Percentiles rank a stretch among this genome's conserved stretches.
These are phyloP conservation scores for Zootermopsis nevadensis DNA, from an alignment of 2,888 invertebrate genomes.

Conservation along the genomic window DNA sequence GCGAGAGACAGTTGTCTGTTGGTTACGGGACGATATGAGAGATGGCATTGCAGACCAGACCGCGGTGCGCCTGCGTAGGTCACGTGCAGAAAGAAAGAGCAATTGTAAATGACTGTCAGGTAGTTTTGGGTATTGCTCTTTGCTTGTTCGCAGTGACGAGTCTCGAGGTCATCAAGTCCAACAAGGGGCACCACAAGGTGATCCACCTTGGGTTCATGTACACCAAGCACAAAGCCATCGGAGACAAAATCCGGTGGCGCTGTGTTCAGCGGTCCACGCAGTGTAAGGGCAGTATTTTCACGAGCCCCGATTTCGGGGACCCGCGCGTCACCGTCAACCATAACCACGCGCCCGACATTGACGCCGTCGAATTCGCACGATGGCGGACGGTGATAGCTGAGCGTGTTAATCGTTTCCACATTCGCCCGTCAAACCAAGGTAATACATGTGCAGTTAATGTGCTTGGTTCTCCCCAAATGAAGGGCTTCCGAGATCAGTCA, in stretches of 20 bases:
- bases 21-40: no score
- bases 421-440: constrained; percentile 15
- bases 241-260: constrained; percentile 64
- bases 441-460: neutral
- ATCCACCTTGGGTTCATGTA: constrained; percentile 65
- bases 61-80: no score
- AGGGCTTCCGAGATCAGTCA: no score
- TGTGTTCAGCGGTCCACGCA: constrained; percentile 63
- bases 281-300: constrained; percentile 64
- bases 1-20: no score
- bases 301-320: constrained; percentile 60
- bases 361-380: constrained; percentile 62
- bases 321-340: constrained; percentile 63
- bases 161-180: constrained; percentile 61
- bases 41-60: no score
- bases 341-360: constrained; percentile 63
- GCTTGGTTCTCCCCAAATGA: no score
- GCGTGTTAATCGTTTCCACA: constrained; percentile 25
- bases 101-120: no score
- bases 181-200: constrained; percentile 65
- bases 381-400: constrained; percentile 54
- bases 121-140: no score
- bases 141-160: constrained; percentile 29
- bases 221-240: constrained; percentile 64
- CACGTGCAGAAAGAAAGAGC: no score